phyloP scores from a whole-genome alignment of 2,888 invertebrate species.

The Amitus sp. region DNA sequence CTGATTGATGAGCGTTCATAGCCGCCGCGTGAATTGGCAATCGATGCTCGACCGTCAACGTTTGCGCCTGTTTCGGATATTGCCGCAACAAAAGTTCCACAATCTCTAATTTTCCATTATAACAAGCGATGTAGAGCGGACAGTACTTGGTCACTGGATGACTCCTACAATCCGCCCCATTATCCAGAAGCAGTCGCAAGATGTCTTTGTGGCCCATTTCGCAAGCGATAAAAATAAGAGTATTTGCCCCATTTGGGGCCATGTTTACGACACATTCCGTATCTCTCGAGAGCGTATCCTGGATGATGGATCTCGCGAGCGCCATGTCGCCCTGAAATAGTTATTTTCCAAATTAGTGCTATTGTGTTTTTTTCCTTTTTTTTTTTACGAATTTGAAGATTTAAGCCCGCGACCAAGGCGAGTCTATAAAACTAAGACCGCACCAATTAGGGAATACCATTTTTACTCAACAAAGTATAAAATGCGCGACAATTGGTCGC shows the following conservation, averaged over 20 bases:
- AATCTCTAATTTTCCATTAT: conserved; percentile 84
- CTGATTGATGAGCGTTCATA: conserved; percentile 83
- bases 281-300: conserved; percentile 72
- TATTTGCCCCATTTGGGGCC: conserved; percentile 89
- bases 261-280: conserved; percentile 84
- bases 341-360: no score
- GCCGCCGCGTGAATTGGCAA: conserved; percentile 92
- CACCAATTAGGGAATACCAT: no score
- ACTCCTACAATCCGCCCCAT: conserved; percentile 88
- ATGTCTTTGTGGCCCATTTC: conserved; percentile 85
- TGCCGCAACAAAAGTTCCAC: conserved; percentile 79
- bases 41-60: conserved; percentile 92
- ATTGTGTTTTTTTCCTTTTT: no score
- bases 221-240: conserved; percentile 88
- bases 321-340: conserved; percentile 71
- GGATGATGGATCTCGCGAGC: conserved; percentile 74
- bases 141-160: conserved; percentile 93
- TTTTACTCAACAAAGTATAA: no score
- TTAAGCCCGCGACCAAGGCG: no score
- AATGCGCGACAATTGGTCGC: no score
- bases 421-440: no score
- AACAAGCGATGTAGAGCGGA: conserved; percentile 90
- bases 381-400: no score
- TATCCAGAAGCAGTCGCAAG: conserved; percentile 79
- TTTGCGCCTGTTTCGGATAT: conserved; percentile 87